phyloP scores from a whole-genome alignment of 2,113 vertebrate species.

The Entomyzon cyanotis region DNA sequence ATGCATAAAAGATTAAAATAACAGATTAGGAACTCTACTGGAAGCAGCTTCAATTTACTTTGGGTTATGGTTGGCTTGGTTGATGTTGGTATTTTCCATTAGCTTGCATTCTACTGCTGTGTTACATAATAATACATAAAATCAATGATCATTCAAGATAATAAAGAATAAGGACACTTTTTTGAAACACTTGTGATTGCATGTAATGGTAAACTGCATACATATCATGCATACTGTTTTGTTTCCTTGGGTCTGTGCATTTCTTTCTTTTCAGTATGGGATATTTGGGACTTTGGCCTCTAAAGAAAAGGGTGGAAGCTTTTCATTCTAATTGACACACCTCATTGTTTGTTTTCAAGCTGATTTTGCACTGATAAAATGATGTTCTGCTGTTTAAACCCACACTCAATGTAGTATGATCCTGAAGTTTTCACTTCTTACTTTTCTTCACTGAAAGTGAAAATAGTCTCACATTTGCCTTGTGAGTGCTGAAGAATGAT shows the following conservation, averaged over 20 bases:
- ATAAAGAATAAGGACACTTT: neutral
- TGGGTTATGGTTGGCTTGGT: conserved; percentile 5
- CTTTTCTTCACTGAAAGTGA: neutral
- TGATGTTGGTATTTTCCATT: neutral
- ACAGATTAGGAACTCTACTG: neutral
- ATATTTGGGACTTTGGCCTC: neutral
- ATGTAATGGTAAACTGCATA: neutral
- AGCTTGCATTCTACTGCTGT: neutral
- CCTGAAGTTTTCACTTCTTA: neutral
- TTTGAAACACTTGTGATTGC: neutral
- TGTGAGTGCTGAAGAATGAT: neutral
- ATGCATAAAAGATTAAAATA: conserved; percentile 31
- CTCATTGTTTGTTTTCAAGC: neutral
- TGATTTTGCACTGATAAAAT: neutral
- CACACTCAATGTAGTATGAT: neutral
- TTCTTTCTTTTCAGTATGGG: neutral
- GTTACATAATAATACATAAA: neutral
- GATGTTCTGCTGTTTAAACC: neutral
- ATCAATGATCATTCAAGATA: neutral
- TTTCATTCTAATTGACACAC: neutral
- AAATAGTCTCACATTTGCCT: neutral
- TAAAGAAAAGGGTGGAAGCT: neutral
- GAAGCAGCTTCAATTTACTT: conserved; percentile 30
- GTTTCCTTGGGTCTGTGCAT: neutral
- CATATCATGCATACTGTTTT: neutral